These are phyloP conservation scores for Melanchra persicariae DNA, from an alignment of 2,888 invertebrate species.

Conservation along the genomic window DNA sequence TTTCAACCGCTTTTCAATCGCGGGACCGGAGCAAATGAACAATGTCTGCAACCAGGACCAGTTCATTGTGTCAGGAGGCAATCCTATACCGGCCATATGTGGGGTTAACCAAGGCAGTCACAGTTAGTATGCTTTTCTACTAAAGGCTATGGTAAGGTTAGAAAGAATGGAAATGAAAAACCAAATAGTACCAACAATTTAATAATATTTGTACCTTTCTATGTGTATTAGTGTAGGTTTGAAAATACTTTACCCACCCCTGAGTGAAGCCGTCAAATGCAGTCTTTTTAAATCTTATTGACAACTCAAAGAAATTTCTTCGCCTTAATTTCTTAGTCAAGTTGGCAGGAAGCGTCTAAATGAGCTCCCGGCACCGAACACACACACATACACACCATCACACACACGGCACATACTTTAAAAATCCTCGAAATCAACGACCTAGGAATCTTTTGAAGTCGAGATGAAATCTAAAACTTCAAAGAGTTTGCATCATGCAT, in stretches of 20 bases:
- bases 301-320: not conserved
- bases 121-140: conserved; percentile 86
- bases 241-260: no score
- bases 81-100: conserved; percentile 95
- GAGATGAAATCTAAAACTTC: not conserved
- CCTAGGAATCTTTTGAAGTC: not conserved
- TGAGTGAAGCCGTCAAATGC: not conserved
- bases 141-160: not conserved
- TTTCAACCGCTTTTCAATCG: conserved; percentile 94
- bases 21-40: conserved; percentile 94
- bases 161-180: not conserved
- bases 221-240: no score
- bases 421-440: not conserved
- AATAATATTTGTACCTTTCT: no score
- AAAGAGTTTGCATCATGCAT: no score
- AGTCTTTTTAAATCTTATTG: not conserved
- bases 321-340: not conserved
- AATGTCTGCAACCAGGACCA: conserved; percentile 96
- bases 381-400: no score
- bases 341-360: not conserved
- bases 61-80: conserved; percentile 96
- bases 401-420: no score
- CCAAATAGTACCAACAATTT: not conserved
- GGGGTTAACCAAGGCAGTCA: conserved; percentile 95
- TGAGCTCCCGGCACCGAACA: not conserved